phyloP scores from a whole-genome alignment of 2,113 vertebrate species.

The Strix aluco region DNA sequence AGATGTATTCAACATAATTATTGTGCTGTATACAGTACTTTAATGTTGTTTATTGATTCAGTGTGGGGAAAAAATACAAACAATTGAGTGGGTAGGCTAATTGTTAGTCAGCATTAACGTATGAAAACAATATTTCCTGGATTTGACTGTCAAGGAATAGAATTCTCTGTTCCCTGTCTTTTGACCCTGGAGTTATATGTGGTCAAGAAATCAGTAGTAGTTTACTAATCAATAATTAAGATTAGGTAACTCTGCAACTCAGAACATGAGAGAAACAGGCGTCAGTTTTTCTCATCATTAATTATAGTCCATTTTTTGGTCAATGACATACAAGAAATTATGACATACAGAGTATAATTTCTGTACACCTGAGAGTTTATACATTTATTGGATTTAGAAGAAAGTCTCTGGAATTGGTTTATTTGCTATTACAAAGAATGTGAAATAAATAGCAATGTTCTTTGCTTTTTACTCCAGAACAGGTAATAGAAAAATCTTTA shows the following conservation, averaged over 20 bases:
- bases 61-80: not conserved
- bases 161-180: not conserved
- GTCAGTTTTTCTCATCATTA: not conserved
- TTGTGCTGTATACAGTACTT: not conserved
- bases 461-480: conserved; percentile 11
- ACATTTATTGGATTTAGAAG: not conserved
- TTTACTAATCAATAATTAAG: not conserved
- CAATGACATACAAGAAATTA: not conserved
- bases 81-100: not conserved
- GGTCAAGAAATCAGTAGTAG: not conserved
- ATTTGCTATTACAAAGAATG: not conserved
- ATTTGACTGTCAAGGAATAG: not conserved
- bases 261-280: not conserved
- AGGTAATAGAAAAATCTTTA: conserved; percentile 45
- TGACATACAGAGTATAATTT: not conserved
- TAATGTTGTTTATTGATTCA: not conserved
- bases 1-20: not conserved
- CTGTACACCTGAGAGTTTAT: not conserved
- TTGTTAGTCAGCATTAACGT: not conserved
- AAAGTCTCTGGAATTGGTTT: not conserved
- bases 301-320: not conserved
- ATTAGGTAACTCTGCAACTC: not conserved
- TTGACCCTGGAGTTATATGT: not conserved
- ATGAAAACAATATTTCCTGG: not conserved
- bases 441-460: not conserved